Evolutionary conservation across 2,797 vertebrate species (phyloP).

Genomic region (Acanthiza pusilla): DNA sequence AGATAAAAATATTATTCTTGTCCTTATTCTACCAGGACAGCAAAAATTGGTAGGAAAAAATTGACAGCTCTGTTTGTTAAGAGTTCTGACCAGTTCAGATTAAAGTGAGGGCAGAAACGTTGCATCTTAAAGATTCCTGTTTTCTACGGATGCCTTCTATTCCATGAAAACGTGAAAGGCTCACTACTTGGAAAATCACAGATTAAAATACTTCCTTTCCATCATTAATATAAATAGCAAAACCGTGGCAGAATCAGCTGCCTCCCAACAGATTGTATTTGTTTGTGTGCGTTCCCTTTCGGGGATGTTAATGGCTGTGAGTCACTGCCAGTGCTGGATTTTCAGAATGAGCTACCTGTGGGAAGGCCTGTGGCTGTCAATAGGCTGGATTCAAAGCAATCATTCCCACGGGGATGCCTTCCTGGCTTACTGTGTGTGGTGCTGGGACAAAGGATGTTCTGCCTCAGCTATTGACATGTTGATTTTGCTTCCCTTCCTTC

Average conservation of each 20-base stretch:
- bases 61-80: neutral
- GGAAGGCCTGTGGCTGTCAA: neutral
- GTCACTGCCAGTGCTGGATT: conserved; percentile 5
- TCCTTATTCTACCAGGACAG: neutral
- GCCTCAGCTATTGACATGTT: accelerated
- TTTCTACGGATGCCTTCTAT: neutral
- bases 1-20: neutral
- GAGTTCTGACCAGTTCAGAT: neutral
- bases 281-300: conserved; percentile 18
- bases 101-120: neutral
- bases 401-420: neutral
- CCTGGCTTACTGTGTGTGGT: neutral
- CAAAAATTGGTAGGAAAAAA: neutral
- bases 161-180: neutral
- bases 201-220: neutral
- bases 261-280: conserved; percentile 12
- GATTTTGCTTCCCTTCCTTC: neutral
- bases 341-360: conserved; percentile 34
- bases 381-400: neutral
- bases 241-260: neutral
- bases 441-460: neutral
- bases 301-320: conserved; percentile 14
- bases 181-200: neutral
- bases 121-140: neutral
- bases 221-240: neutral